These are phyloP conservation scores for Notolabrus celidotus DNA, from an alignment of 2,797 vertebrate species.

Conservation along the genomic window DNA sequence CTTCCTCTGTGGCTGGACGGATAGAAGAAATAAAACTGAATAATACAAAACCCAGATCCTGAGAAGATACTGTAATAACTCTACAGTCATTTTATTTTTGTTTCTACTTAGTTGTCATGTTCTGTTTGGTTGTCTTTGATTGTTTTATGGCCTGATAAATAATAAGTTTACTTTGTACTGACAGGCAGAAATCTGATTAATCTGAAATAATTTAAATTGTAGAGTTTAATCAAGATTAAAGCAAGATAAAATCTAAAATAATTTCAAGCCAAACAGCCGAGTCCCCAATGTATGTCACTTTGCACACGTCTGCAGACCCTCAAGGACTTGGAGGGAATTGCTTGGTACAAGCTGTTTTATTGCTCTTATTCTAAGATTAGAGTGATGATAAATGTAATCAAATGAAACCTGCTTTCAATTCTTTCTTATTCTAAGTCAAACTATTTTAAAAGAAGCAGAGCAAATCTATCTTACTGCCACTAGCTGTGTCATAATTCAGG, in stretches of 20 bases:
- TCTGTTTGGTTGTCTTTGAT: not conserved
- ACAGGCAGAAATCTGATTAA: not conserved
- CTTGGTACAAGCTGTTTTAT: not conserved
- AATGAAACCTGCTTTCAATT: not conserved
- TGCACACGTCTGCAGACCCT: not conserved
- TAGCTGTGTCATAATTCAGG: no score
- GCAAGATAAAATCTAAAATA: not conserved
- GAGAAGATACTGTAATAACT: not conserved
- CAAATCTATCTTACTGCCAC: no score
- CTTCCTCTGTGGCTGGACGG: slow-evolving; percentile 35
- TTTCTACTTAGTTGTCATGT: not conserved
- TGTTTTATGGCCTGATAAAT: not conserved
- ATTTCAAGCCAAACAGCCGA: not conserved
- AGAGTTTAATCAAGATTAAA: not conserved
- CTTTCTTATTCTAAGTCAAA: no score
- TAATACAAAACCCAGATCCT: slow-evolving; percentile 30
- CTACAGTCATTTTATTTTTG: not conserved
- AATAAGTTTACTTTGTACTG: not conserved
- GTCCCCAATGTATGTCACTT: not conserved
- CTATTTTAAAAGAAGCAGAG: no score
- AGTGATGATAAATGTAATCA: not conserved
- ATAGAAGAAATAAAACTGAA: slow-evolving; percentile 22
- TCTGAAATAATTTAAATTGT: not conserved
- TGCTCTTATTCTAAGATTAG: not conserved
- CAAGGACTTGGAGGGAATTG: not conserved